A percentile compares a stretch with the other conserved stretches of the same genome.
These are phyloP conservation scores for Sarcophaga rosellei DNA, from an alignment of 2,888 invertebrate species.

Conservation along the genomic window DNA sequence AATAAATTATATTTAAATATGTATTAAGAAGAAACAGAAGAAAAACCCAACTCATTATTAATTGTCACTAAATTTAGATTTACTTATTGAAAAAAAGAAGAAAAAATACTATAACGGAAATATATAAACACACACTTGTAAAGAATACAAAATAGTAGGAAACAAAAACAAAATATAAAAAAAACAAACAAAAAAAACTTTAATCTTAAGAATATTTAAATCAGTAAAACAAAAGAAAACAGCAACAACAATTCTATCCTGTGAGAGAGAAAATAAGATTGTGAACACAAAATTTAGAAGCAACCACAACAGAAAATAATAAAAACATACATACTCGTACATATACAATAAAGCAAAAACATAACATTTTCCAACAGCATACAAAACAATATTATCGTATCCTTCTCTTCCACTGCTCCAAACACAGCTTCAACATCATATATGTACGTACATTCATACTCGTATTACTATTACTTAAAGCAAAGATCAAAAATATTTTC, in stretches of 20 bases:
- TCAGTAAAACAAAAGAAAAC: slow-evolving; percentile 48
- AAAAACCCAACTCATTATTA: slow-evolving; percentile 66
- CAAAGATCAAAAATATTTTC: neutral
- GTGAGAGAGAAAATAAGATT: slow-evolving; percentile 81
- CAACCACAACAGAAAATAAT: slow-evolving; percentile 56
- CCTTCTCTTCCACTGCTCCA: neutral
- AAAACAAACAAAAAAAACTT: slow-evolving; percentile 48
- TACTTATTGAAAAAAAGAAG: slow-evolving; percentile 44
- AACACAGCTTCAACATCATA: neutral
- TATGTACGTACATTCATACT: slow-evolving; percentile 6
- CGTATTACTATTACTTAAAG: neutral
- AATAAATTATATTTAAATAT: slow-evolving; percentile 20
- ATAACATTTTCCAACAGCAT: slow-evolving; percentile 9
- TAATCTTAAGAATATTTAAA: slow-evolving; percentile 57
- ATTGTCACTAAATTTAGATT: slow-evolving; percentile 63
- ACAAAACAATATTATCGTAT: slow-evolving; percentile 12
- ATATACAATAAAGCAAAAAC: slow-evolving; percentile 7
- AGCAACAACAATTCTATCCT: slow-evolving; percentile 68
- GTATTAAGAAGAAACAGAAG: slow-evolving; percentile 56
- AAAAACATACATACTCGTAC: slow-evolving; percentile 40
- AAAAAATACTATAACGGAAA: slow-evolving; percentile 42
- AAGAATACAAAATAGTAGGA: slow-evolving; percentile 52
- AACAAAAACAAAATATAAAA: slow-evolving; percentile 56
- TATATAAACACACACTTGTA: slow-evolving; percentile 60
- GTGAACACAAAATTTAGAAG: slow-evolving; percentile 73